A percentile compares a stretch with the other conserved stretches of the same genome.
These are phyloP conservation scores for Brachyptera risi DNA, from an alignment of 2,888 invertebrate species.

Conservation along the genomic window DNA sequence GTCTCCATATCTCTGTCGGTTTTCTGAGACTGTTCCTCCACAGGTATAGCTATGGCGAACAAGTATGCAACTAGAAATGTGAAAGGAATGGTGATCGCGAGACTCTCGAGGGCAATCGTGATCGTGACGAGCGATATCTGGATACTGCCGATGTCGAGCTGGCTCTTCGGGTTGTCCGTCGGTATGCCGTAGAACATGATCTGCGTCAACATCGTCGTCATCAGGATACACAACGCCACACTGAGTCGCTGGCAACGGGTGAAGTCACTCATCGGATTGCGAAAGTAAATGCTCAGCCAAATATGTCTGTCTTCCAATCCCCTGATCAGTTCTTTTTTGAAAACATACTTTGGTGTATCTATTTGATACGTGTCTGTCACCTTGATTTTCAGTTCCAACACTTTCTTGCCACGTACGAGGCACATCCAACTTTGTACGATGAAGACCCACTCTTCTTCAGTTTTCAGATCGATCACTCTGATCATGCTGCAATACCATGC, in stretches of 20 bases:
- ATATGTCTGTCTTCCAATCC: background rate
- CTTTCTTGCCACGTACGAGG: background rate
- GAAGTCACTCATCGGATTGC: slow-evolving; percentile 4
- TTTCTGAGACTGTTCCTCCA: background rate
- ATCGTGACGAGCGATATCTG: background rate
- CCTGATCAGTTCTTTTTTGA: background rate
- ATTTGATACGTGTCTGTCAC: background rate
- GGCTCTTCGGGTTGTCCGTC: background rate
- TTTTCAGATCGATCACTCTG: background rate
- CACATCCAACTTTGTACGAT: background rate
- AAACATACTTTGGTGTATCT: background rate
- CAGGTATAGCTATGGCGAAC: background rate
- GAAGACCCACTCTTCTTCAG: background rate
- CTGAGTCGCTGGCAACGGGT: slow-evolving; percentile 21
- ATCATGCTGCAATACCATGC: slow-evolving; percentile 5
- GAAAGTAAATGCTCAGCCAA: background rate
- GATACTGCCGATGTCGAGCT: background rate
- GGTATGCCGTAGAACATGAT: slow-evolving; percentile 24
- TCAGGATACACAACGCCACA: slow-evolving; percentile 3
- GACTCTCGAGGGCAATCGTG: background rate
- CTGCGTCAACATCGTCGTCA: slow-evolving; percentile 18
- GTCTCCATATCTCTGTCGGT: background rate
- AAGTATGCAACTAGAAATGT: background rate
- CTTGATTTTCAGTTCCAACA: background rate
- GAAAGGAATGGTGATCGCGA: background rate